These are phyloP conservation scores for Hystrix brachyura DNA, from an alignment of 2,113 vertebrate species.

Conservation along the genomic window DNA sequence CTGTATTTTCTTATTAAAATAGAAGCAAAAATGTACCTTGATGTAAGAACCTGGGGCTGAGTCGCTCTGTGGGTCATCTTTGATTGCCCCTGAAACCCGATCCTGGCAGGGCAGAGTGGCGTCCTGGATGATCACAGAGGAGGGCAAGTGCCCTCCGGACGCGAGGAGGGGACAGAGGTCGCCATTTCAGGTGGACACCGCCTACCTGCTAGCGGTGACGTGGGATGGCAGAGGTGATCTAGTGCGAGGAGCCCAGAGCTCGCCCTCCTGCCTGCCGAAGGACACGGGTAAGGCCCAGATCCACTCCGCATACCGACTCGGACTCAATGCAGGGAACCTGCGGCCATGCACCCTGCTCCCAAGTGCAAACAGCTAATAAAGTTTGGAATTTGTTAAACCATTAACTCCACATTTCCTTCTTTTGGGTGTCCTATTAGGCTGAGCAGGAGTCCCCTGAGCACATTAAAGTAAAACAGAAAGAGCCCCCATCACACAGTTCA, in stretches of 20 bases:
- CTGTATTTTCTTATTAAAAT: neutral
- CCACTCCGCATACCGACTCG: neutral
- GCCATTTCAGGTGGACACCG: fast-evolving
- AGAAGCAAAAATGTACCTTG: neutral
- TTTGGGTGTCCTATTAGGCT: conserved; percentile 36
- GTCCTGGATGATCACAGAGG: fast-evolving
- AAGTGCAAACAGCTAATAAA: neutral
- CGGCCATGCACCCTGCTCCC: neutral
- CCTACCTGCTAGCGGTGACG: too few species aligned
- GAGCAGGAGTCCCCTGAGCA: conserved; percentile 15
- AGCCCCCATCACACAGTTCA: neutral
- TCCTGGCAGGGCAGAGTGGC: neutral
- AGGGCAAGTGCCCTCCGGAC: too few species aligned
- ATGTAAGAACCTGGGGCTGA: neutral
- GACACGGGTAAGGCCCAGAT: neutral
- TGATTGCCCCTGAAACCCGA: neutral
- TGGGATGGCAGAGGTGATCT: neutral
- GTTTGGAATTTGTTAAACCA: conserved; percentile 60
- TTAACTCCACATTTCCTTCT: conserved; percentile 42
- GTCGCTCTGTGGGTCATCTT: neutral
- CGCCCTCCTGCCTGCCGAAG: neutral
- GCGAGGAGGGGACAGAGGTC: neutral
- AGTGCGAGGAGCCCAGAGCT: too few species aligned
- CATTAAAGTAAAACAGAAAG: conserved; percentile 15
- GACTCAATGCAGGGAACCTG: neutral